Evolutionary conservation across 2,797 vertebrate species (phyloP).

Genomic region (Lycodopsis pacificus): DNA sequence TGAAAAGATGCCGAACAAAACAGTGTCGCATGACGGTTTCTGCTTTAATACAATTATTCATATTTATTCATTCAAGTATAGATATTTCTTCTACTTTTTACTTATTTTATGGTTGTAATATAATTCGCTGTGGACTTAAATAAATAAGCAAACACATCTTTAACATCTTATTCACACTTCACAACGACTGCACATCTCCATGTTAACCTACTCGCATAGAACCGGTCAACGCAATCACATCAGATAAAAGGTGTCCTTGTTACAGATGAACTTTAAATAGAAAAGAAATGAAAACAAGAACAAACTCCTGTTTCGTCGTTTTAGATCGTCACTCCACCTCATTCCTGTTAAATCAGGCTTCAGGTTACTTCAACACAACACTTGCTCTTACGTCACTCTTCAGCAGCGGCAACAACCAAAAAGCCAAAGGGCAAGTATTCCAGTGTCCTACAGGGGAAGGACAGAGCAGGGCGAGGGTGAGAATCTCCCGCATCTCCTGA

Average conservation of each 20-base stretch:
- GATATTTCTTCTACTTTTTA: too few species aligned
- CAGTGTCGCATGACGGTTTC: background rate
- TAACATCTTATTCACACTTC: background rate
- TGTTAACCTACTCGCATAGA: background rate
- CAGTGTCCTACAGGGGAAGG: conserved; percentile 61
- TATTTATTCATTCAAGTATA: background rate
- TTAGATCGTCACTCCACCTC: background rate
- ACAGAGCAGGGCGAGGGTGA: conserved; percentile 51
- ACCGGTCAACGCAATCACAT: background rate
- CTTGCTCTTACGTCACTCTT: conserved; percentile 35
- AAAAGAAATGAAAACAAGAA: background rate
- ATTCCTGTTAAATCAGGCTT: conserved; percentile 25
- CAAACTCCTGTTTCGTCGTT: background rate
- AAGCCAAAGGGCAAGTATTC: conserved; percentile 60
- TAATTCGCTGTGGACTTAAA: background rate
- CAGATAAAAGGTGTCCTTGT: background rate
- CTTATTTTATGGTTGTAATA: background rate
- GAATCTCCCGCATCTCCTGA: conserved; percentile 38
- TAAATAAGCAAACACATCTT: background rate
- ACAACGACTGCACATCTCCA: background rate
- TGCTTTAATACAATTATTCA: background rate
- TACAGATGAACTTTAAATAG: background rate
- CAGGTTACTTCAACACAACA: conserved; percentile 36
- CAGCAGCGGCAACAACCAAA: conserved; percentile 37
- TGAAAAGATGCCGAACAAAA: background rate